Evolutionary conservation across 2,797 vertebrate genomes (phyloP), one percentile per base, ranked within the genome.

Genomic region (Anguilla megastoma): DNA sequence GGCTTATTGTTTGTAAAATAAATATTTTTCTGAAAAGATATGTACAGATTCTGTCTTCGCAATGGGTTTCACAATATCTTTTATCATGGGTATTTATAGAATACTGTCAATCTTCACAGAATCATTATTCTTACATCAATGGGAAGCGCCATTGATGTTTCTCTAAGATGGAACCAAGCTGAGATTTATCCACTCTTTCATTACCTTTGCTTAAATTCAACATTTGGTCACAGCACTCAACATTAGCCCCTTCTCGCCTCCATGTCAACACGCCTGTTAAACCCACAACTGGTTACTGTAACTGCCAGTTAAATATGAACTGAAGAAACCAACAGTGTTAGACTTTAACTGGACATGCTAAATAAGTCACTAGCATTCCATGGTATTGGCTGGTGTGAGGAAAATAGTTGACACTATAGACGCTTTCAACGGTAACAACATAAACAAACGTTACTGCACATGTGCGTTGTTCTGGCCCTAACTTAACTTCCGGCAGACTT

Each of bases 341-440:
- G 63, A 69, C n/a, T 69, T 69, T 69, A 69, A 69, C 24, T 69
- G 24, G 86, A 87, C 88, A 86, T 60, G 85, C 69, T 60, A 87
- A 89, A 63, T 56, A 8, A 0, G 36, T 88, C 48, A 87, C 33
- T 74, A 54, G 52, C 52, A 54, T 54, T 54, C 52, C 52, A 10
- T 10, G 52, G 52, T 54, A 54, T 54, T 54, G 52, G 52, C 12
- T 2, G 52, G 12, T 12, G 50, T 54, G 52, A 54, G 8, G 12
- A 54, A 54, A 54, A 54, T 54, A 54, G 52, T 54, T 54, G 52
- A 54, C 52, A 54, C 8, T 10, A 12, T 9, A 54, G 36, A 41
- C 36, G 36, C 36, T 41, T 41, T 41, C 36, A 41, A 41, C 36
- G 36, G 36, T 41, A 41, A 41, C 36, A 41, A 0, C 36, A 41